Evolutionary conservation across 2,797 vertebrate genomes (phyloP), one percentile per base, ranked within the genome.

Genomic region (Leptodactylus fallax): DNA sequence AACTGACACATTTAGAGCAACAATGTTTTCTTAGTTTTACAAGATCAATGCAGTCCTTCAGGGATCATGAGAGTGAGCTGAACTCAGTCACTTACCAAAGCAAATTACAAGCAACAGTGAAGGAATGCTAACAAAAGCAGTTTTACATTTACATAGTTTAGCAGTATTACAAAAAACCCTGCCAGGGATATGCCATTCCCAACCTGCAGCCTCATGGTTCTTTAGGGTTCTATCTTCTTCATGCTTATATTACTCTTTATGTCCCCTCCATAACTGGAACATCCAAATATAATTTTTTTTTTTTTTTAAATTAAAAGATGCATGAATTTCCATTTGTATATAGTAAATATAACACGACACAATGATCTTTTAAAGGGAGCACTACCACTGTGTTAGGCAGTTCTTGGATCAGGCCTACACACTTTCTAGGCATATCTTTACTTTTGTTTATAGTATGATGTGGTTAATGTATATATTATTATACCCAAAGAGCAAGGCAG

Each of bases 61-160:
- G 79, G 91, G 91, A 49, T 45, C 63, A 88, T 82, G 90, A 49
- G 90, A 91, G 88, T 88, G 82, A 92, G 87, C 90, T 93, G 92
- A 91, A 89, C 92, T 0, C 83, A 91, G 91, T 93, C 93, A 93
- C 93, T 93, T 95, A 94, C 91, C 91, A 91, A 89, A 69, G 86
- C 90, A 86, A 90, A 89, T 61, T 91, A 90, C 90, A 93, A 83
- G 90, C 87, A 90, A 53, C 12, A 87, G 91, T 90, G 90, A 92
- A 92, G 91, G 90, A 91, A 94, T 92, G 49, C 49, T 65, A 60
- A 87, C 85, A 87, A 87, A 82, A 71, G 71, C 23, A 45, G 47
- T 53, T 51, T 82, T 47, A 56, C 13, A 82, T 81, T 81, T 63
- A 79, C 86, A 87, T 87, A 76, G 67, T 71, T 87, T 77, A 81